These are phyloP conservation scores for Aporrectodea caliginosa DNA, from an alignment of 1,140 invertebrate genomes.

Conservation along the genomic window DNA sequence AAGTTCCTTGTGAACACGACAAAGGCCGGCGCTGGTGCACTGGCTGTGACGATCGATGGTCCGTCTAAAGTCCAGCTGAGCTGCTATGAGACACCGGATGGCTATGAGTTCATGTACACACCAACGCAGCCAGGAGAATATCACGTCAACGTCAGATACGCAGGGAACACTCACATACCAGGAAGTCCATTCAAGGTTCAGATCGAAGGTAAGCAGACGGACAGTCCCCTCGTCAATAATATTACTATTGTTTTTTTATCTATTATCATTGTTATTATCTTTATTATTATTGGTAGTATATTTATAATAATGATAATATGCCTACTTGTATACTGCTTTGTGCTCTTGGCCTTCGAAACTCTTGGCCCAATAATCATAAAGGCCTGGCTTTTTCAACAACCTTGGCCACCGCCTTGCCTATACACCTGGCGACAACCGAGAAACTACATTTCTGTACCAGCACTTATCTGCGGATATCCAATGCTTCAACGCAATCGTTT, in stretches of 20 bases:
- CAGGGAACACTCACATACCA: conserved; percentile 82
- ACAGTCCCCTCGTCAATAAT: neutral
- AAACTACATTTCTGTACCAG: too few relatives aligned
- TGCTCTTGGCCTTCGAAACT: too few relatives aligned
- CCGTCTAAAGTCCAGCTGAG: conserved; percentile 75
- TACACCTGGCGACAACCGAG: too few relatives aligned
- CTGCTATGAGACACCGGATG: conserved; percentile 76
- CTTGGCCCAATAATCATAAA: too few relatives aligned
- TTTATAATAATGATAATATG: neutral
- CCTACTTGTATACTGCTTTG: too few relatives aligned
- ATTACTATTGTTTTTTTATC: neutral
- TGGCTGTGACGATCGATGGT: conserved; percentile 91
- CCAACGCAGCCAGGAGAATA: conserved; percentile 91
- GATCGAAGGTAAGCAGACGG: conserved; percentile 46
- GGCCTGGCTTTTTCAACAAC: too few relatives aligned
- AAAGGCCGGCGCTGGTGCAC: conserved; percentile 84
- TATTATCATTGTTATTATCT: neutral
- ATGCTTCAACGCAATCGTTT: too few relatives aligned
- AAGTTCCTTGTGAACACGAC: conserved; percentile 95
- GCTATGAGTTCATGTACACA: conserved; percentile 96
- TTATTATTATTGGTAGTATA: neutral
- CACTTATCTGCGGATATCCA: too few relatives aligned
- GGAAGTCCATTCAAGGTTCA: conserved; percentile 84
- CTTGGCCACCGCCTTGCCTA: too few relatives aligned
- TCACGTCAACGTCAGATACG: conserved; percentile 92